A percentile compares a stretch with the other conserved stretches of the same genome.
phyloP scores from a whole-genome alignment of 2,113 vertebrate species.

The Periophthalmus modestus region DNA sequence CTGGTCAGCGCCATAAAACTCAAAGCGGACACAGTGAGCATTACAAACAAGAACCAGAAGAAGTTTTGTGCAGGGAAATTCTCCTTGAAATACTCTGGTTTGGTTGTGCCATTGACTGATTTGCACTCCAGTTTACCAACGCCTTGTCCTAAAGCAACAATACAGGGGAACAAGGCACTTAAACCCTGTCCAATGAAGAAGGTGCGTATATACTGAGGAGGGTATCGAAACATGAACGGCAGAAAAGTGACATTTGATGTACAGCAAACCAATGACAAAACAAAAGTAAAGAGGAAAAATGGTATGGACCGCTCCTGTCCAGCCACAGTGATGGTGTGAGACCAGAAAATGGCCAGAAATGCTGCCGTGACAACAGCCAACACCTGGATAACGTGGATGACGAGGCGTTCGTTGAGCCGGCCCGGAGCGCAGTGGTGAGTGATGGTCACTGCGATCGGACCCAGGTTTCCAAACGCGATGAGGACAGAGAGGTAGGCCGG shows the following conservation, averaged over 20 bases:
- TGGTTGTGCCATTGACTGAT: conserved; percentile 55
- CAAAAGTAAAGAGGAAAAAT: conserved; percentile 75
- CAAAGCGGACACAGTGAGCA: conserved; percentile 66
- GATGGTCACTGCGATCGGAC: conserved; percentile 81
- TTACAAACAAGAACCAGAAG: conserved; percentile 82
- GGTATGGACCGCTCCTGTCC: conserved; percentile 64
- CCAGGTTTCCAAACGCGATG: conserved; percentile 89
- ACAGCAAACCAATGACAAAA: conserved; percentile 82
- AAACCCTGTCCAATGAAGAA: conserved; percentile 92
- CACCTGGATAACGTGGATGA: conserved; percentile 82
- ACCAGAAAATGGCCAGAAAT: conserved; percentile 84
- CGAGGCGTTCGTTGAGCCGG: conserved; percentile 77
- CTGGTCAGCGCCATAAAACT: conserved; percentile 74
- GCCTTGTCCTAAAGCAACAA: conserved; percentile 80
- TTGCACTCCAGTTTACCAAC: conserved; percentile 81
- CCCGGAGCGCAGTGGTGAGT: conserved; percentile 79
- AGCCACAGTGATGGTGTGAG: conserved; percentile 32
- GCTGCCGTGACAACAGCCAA: conserved; percentile 72
- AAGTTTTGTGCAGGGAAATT: conserved; percentile 77
- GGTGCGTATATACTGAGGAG: conserved; percentile 81
- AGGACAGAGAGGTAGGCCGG: conserved; percentile 86
- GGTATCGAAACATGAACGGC: conserved; percentile 85
- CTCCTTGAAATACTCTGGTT: conserved; percentile 66
- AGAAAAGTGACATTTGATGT: conserved; percentile 90
- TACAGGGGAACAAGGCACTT: conserved; percentile 78